Evolutionary conservation across 2,113 vertebrate species (phyloP), one percentile per base, ranked within the genome.

Genomic region (Tragelaphus buxtoni): DNA sequence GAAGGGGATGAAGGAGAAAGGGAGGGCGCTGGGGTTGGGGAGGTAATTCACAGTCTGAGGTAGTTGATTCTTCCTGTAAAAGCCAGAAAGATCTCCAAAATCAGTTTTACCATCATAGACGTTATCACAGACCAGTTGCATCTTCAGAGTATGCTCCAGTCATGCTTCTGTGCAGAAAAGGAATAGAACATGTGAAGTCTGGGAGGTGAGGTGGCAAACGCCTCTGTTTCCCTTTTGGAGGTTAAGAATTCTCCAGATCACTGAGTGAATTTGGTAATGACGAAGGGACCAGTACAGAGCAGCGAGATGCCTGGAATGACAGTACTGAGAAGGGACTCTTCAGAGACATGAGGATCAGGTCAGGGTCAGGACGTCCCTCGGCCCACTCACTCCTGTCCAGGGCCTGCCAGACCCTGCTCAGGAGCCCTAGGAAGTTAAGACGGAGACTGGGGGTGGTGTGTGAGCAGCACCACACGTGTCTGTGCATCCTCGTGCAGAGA

Each of bases 21-120:
- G 17, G n/a, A 47, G 30, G 30, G 4, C 0, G 0, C 20, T 7
- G 8, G n/a, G 4, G 22, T 1, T 6, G 17, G 47, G 18, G 3
- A 76, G 5, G 74, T 74, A 49, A 39, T 20, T 86, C 28, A 53
- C 26, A 32, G 69, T 85, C 30, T 35, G 95, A 95, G 53, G 51
- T 47, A 32, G 82, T 12, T n/a, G 30, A 7, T 24, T 93, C n/a
- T 92, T 87, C n/a, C 76, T 91, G 53, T 94, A 58, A 74, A 88
- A 91, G 51, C 9, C 77, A 84, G 32, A 63, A 76, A 24, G 28
- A 77, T 39, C 22, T 81, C 84, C n/a, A 55, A 26, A 42, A 30
- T 82, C 1, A 4, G 55, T 85, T 86, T 89, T 65, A 81, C 20
- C 63, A 4, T 72, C 1, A 7, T 7, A 53, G 49, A 92, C 42